Percentiles rank a stretch among this genome's conserved stretches.
phyloP scores from a whole-genome alignment of 2,888 invertebrate species.

The Pseudococcus jackbeardsleyi region DNA sequence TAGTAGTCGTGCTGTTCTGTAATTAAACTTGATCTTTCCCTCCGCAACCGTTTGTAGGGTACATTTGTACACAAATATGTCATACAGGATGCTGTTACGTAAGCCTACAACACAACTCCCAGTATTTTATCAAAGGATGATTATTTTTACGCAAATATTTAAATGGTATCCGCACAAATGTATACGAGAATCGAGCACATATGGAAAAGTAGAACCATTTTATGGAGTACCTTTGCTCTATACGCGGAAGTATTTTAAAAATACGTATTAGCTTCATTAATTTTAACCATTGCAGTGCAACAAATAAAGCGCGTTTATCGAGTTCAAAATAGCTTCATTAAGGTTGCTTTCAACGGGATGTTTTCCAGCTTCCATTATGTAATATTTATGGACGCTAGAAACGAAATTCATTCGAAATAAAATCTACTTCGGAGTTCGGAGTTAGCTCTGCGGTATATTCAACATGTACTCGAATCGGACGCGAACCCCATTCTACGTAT shows the following conservation, averaged over 20 bases:
- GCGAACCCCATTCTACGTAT: background rate
- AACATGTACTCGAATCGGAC: background rate
- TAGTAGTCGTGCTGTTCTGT: slow-evolving; percentile 29
- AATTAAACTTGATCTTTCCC: slow-evolving; percentile 6
- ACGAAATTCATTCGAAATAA: background rate
- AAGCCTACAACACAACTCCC: background rate
- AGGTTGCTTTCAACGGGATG: slow-evolving; percentile 3
- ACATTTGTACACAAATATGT: background rate
- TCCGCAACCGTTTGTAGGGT: background rate
- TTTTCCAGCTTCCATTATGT: slow-evolving; percentile 27
- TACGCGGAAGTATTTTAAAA: background rate
- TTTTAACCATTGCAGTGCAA: slow-evolving; percentile 1
- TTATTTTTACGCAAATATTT: background rate
- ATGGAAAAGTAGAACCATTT: no score
- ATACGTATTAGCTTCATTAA: slow-evolving; percentile 40
- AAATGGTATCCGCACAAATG: background rate
- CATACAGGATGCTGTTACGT: background rate
- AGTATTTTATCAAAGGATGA: slow-evolving; percentile 40
- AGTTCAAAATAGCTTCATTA: slow-evolving; percentile 15
- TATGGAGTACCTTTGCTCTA: no score
- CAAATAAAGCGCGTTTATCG: slow-evolving; percentile 18
- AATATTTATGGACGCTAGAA: background rate
- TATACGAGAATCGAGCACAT: no score
- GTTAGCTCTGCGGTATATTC: background rate
- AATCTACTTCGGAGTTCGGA: background rate